Evolutionary conservation across 2,113 vertebrate genomes (phyloP).

Genomic region (rabbit (Oryctolagus cuniculus)): mOryCun1.1 NC_091439.1:71205001-71205500

Average conservation of each 20-base stretch:
- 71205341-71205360: constrained; percentile 96
- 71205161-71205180: background rate
- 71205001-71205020: background rate
- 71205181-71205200: constrained; percentile 41
- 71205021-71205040: background rate
- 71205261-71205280: constrained; percentile 25
- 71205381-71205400: constrained; percentile 95
- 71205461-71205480: background rate
- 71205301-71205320: background rate
- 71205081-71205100: background rate
- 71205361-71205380: constrained; percentile 93
- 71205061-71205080: constrained; percentile 37
- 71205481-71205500: background rate
- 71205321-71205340: constrained; percentile 92
- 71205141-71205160: background rate
- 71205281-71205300: background rate
- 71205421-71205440: constrained; percentile 99
- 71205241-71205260: constrained; percentile 5
- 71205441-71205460: constrained; percentile 92
- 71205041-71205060: constrained; percentile 34
- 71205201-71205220: background rate
- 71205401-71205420: constrained; percentile 97
- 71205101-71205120: constrained; percentile 9
- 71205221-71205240: constrained; percentile 48
- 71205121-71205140: background rate